These are phyloP conservation scores for Motacilla alba DNA, from an alignment of 2,113 vertebrate genomes.

Conservation along the genomic window DNA sequence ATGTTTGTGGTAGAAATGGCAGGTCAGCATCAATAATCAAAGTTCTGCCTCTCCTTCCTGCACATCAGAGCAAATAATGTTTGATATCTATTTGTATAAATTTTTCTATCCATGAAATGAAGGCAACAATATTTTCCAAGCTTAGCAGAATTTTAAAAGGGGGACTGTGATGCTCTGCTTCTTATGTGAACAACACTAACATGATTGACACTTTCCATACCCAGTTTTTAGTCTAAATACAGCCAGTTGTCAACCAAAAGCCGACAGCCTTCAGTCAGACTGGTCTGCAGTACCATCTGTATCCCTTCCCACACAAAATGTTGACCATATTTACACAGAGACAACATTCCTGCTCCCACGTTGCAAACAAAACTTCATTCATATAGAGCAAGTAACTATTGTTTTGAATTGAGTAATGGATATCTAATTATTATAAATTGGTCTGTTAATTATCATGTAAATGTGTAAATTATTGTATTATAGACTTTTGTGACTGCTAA, in stretches of 20 bases:
- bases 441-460: not conserved
- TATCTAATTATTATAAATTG: not conserved
- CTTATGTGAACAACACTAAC: not conserved
- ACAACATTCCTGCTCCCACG: not conserved
- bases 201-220: not conserved
- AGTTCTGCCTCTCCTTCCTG: not conserved
- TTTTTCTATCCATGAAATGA: not conserved
- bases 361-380: not conserved
- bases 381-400: not conserved
- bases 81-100: not conserved
- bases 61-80: not conserved
- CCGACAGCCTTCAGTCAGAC: not conserved
- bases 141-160: not conserved
- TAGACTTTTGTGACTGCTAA: not conserved
- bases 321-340: not conserved
- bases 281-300: not conserved
- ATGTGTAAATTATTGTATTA: not conserved
- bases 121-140: not conserved
- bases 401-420: not conserved
- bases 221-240: not conserved
- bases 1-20: not conserved
- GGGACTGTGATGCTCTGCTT: not conserved
- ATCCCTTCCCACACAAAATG: not conserved
- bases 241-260: not conserved
- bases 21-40: not conserved